Evolutionary conservation across 2,888 invertebrate species (phyloP), one percentile per base, ranked within the genome.

Genomic region (Cacoxenus indagator): DNA sequence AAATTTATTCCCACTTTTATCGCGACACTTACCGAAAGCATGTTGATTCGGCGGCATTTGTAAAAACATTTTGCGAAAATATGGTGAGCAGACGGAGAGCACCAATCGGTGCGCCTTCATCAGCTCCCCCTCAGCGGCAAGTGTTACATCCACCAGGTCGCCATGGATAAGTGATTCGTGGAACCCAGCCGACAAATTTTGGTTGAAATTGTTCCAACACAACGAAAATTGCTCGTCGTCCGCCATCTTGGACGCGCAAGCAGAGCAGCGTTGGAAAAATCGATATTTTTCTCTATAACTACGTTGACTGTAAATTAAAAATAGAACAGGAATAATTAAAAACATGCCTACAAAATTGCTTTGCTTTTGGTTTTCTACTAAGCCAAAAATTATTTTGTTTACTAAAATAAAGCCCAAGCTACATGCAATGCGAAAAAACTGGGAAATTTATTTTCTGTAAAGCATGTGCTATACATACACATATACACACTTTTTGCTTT

Each of bases 181-280:
- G 86, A 93, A 92, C 82, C 92, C 92, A 87, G 92, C 91, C 73
- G 92, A 91, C 89, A 93, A 90, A 84, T 93, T 93, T 75, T 91
- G 91, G 89, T 92, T 92, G 90, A 92, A 92, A 89, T 92, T 92
- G 89, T 93, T 93, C 92, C 92, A 93, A 89, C 92, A 92, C 89
- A 93, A 89, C 87, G 92, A 92, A 89, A 92, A 92, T 87, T 92
- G 92, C 89, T 92, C 92, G 90, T 92, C 92, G 90, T 92, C 91
- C 91, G 91, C 92, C 92, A 92, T 92, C 88, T 90, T 91, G 91
- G 81, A 76, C 77, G 78, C 73, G 70, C 75, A 62, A 70, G 68
- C 64, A 68, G 68, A 46, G 70, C 55, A 64, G 46, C 45, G 64
- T 51, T 61, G 67, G 57, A 74, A 70, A 82, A 79, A 82, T 82